Evolutionary conservation across 1,140 invertebrate species (phyloP).

Genomic region (Hylyphantes graminicola): DNA sequence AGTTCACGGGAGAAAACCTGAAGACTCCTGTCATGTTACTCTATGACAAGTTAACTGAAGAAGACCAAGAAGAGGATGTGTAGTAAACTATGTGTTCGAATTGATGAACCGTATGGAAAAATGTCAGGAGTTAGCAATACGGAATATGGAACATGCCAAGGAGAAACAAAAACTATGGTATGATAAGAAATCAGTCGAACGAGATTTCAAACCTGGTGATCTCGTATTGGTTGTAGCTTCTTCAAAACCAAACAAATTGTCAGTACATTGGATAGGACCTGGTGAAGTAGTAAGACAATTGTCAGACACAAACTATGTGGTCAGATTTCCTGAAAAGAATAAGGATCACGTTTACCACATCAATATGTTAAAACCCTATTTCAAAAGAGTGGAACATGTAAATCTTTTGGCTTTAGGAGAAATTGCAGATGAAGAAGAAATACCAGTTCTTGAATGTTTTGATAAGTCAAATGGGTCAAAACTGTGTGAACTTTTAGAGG

Average conservation of each 20-base stretch:
- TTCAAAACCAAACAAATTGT: slow-evolving; percentile 13
- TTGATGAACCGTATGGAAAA: slow-evolving; percentile 4
- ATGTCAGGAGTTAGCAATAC: slow-evolving; percentile 9
- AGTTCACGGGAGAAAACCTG: not conserved
- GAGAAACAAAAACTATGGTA: slow-evolving; percentile 18
- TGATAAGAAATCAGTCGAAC: not conserved
- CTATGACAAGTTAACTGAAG: not conserved
- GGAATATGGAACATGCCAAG: not conserved
- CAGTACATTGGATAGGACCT: not conserved
- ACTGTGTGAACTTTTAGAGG: no score
- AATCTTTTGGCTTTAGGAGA: slow-evolving; percentile 4
- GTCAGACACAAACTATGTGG: slow-evolving; percentile 24
- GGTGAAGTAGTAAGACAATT: slow-evolving; percentile 6
- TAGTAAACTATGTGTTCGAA: slow-evolving; percentile 9
- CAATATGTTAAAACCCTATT: slow-evolving; percentile 25
- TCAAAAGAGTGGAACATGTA: not conserved
- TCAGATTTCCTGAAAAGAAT: not conserved
- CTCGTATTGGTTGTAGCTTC: slow-evolving; percentile 3
- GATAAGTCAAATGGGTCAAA: not conserved
- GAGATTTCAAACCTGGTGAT: not conserved
- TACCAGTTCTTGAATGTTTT: not conserved
- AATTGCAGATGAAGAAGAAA: not conserved
- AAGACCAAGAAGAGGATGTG: not conserved
- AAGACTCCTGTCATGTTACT: not conserved
- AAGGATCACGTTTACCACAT: slow-evolving; percentile 2